These are phyloP conservation scores for Himalopsyche tibetana DNA, from an alignment of 2,888 invertebrate genomes.

Conservation along the genomic window DNA sequence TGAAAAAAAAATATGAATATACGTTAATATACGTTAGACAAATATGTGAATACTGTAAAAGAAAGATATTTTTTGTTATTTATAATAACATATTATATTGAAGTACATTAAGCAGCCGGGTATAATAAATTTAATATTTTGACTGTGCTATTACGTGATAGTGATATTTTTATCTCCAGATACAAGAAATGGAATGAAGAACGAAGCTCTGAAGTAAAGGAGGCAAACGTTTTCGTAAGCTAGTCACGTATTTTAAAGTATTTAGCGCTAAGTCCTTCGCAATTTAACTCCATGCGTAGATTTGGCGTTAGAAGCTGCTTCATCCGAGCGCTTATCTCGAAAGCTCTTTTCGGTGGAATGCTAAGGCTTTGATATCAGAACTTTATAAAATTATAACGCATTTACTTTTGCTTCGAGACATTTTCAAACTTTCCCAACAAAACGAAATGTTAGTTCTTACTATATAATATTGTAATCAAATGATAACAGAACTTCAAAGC, in stretches of 20 bases:
- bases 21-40: too few species aligned
- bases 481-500: background rate
- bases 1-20: too few species aligned
- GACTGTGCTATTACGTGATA: too few species aligned
- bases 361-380: background rate
- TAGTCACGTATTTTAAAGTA: slow-evolving; percentile 56
- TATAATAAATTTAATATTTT: too few species aligned
- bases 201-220: background rate
- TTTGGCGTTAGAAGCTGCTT: slow-evolving; percentile 22
- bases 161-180: slow-evolving; percentile 3
- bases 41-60: too few species aligned
- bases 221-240: slow-evolving; percentile 48
- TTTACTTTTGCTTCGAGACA: slow-evolving; percentile 27
- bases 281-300: slow-evolving; percentile 36
- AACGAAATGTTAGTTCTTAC: background rate
- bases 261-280: slow-evolving; percentile 52
- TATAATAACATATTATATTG: too few species aligned
- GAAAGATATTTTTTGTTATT: too few species aligned
- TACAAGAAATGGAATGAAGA: slow-evolving; percentile 9
- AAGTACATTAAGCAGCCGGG: too few species aligned
- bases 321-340: slow-evolving; percentile 1
- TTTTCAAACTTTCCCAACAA: background rate
- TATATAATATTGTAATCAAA: background rate
- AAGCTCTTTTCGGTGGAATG: slow-evolving; percentile 26
- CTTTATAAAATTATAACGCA: slow-evolving; percentile 26